Evolutionary conservation across 1,140 invertebrate genomes (phyloP).

Genomic region (Heliothis virescens): DNA sequence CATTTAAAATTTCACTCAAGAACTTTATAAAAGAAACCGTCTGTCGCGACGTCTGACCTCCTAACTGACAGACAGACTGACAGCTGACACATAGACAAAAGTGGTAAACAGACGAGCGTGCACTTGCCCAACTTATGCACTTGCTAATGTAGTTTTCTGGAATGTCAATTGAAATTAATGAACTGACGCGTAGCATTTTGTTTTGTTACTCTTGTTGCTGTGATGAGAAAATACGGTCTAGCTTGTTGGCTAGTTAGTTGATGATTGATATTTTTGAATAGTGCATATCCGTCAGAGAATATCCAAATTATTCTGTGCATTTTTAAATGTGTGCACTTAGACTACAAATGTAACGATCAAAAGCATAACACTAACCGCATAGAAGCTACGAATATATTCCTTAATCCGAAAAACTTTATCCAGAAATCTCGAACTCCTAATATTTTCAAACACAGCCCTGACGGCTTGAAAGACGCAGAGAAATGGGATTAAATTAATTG

Average conservation of each 20-base stretch:
- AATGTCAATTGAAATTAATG: conserved; percentile 36
- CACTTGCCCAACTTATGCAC: conserved; percentile 42
- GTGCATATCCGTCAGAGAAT: no score
- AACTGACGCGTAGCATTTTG: conserved; percentile 7
- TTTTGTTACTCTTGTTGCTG: conserved; percentile 1
- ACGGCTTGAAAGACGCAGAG: conserved; percentile 79
- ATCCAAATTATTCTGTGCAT: no score
- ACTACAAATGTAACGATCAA: no score
- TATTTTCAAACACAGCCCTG: conserved; percentile 66
- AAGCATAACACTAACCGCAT: no score
- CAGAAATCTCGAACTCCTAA: conserved; percentile 37
- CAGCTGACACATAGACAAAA: conserved; percentile 41
- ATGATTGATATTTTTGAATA: neutral
- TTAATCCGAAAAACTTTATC: neutral
- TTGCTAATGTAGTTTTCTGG: conserved; percentile 32
- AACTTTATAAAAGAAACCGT: conserved; percentile 32
- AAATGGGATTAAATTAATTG: conserved; percentile 86
- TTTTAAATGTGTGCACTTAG: no score
- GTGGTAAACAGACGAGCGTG: conserved; percentile 21
- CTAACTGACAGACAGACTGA: conserved; percentile 37
- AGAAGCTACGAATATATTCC: no score
- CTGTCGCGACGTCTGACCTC: conserved; percentile 44
- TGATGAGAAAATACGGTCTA: neutral
- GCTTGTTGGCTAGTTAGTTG: neutral
- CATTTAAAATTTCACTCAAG: conserved; percentile 27